These are phyloP conservation scores for Typhlichthys subterraneus DNA, from an alignment of 2,797 vertebrate species.

Conservation along the genomic window DNA sequence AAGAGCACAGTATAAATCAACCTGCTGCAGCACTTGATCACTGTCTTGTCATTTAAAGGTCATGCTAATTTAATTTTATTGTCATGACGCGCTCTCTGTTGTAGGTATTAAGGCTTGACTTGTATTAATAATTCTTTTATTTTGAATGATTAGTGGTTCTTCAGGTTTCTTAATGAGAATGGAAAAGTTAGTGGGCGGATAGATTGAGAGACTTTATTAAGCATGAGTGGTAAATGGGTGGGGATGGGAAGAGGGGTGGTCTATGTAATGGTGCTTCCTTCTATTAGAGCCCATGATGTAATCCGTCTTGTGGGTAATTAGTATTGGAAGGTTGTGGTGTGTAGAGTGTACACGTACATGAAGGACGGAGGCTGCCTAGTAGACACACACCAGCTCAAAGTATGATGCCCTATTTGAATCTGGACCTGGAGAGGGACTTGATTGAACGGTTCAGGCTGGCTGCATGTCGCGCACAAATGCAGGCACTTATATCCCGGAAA, in stretches of 20 bases:
- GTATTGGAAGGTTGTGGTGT: conserved; percentile 40
- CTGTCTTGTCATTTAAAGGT: conserved; percentile 32
- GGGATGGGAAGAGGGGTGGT: conserved; percentile 8
- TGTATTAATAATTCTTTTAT: conserved; percentile 15
- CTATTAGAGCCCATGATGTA: conserved; percentile 72
- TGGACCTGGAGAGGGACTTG: too few species aligned
- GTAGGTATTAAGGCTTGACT: conserved; percentile 29
- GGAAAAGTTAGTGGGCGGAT: conserved; percentile 49
- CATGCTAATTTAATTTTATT: conserved; percentile 31
- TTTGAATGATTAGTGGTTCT: conserved; percentile 38
- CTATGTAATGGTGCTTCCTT: conserved; percentile 57
- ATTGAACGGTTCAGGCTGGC: too few species aligned
- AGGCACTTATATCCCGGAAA: too few species aligned
- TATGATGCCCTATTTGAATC: too few species aligned
- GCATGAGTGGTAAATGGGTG: conserved; percentile 30
- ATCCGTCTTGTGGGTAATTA: conserved; percentile 77
- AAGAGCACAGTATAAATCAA: neutral
- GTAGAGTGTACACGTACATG: conserved; percentile 3
- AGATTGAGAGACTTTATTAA: conserved; percentile 56
- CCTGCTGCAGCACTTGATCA: neutral
- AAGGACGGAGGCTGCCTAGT: conserved; percentile 47
- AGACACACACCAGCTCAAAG: too few species aligned
- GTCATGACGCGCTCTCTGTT: conserved; percentile 30
- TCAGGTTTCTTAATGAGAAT: conserved; percentile 53
- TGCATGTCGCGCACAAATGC: too few species aligned